Percentiles rank a stretch among this genome's conserved stretches.
These are phyloP conservation scores for Pangasius djambal DNA, from an alignment of 2,797 vertebrate species.

Conservation along the genomic window DNA sequence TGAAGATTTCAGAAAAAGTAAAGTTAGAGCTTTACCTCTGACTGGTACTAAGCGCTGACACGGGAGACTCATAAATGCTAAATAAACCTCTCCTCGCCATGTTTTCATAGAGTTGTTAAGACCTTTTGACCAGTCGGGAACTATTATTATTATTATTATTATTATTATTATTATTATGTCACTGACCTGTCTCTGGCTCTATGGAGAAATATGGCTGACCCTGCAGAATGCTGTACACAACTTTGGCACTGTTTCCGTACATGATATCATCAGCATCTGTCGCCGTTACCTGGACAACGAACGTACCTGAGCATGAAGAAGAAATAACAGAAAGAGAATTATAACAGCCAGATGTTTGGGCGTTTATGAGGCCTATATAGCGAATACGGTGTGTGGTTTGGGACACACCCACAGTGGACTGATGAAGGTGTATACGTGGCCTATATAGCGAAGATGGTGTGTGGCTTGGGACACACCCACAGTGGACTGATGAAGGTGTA, in stretches of 20 bases:
- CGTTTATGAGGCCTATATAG: background rate
- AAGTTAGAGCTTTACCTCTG: no score
- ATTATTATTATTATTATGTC: background rate
- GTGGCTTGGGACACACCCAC: background rate
- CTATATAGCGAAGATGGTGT: background rate
- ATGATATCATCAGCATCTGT: conserved; percentile 90
- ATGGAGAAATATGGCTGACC: conserved; percentile 97
- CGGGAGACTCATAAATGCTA: no score
- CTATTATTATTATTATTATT: no score
- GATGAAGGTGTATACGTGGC: background rate
- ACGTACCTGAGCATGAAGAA: conserved; percentile 78
- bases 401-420: background rate
- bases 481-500: background rate
- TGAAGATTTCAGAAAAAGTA: no score
- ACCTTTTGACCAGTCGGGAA: no score
- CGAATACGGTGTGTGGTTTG: background rate
- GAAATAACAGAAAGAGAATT: background rate
- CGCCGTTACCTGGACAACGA: conserved; percentile 93
- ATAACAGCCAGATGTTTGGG: background rate
- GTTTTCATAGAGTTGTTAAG: background rate
- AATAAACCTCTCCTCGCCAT: no score
- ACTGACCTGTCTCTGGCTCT: conserved; percentile 84
- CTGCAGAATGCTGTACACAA: conserved; percentile 95
- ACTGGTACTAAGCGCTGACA: no score
- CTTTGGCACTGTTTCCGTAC: conserved; percentile 93